phyloP scores from a whole-genome alignment of 2,113 vertebrate genomes.

The Patagioenas fasciata region DNA sequence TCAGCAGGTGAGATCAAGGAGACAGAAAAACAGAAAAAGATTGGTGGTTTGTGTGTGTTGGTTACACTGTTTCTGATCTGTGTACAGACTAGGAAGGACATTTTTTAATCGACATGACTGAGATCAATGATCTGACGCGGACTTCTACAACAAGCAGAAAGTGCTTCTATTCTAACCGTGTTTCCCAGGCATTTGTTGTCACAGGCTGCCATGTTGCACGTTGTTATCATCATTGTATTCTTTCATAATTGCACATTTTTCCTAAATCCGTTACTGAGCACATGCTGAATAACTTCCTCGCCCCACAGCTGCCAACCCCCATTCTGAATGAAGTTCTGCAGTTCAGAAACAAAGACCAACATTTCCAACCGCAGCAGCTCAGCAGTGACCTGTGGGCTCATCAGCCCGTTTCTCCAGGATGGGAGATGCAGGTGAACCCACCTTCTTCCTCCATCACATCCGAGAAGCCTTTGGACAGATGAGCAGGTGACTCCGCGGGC shows the following conservation, averaged over 20 bases:
- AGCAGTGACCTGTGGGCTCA: not conserved
- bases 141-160: not conserved
- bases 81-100: not conserved
- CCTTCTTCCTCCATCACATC: not conserved
- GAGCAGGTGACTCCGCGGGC: not conserved
- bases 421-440: not conserved
- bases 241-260: not conserved
- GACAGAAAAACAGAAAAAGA: constrained; percentile 49
- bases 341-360: not conserved
- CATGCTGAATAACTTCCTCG: not conserved
- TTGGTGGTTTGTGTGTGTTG: not conserved
- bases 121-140: not conserved
- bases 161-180: not conserved
- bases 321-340: not conserved
- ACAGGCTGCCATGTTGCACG: not conserved
- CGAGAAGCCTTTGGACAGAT: not conserved
- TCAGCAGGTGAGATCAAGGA: constrained; percentile 75
- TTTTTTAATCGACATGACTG: not conserved
- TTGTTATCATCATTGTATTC: not conserved
- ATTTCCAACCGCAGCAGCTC: not conserved
- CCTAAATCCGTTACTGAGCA: not conserved
- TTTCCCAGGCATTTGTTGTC: not conserved
- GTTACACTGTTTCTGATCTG: not conserved
- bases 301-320: not conserved
- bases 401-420: not conserved